Evolutionary conservation across 2,888 invertebrate genomes (phyloP).

Genomic region (Vandiemenella viatica): DNA sequence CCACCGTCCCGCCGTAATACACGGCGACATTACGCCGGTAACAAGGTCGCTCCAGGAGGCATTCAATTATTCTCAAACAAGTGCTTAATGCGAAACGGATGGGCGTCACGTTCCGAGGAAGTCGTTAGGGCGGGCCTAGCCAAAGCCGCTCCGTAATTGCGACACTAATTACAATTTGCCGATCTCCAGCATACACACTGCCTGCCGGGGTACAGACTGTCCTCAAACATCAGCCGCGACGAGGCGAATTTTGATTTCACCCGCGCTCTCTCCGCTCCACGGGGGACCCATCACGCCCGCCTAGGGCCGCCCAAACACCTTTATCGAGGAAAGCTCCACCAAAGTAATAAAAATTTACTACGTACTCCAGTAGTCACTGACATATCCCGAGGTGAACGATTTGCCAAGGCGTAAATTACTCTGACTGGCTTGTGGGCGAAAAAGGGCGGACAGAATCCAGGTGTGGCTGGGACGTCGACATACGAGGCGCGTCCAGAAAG

Average conservation of each 20-base stretch:
- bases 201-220: neutral
- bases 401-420: too few relatives aligned
- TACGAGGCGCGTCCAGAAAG: too few relatives aligned
- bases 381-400: too few relatives aligned
- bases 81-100: constrained; percentile 14
- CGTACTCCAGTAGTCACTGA: too few relatives aligned
- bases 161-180: constrained; percentile 10
- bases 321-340: too few relatives aligned
- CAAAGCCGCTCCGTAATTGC: constrained; percentile 10
- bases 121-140: constrained; percentile 10
- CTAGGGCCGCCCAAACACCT: too few relatives aligned
- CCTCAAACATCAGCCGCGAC: neutral
- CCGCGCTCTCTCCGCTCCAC: neutral
- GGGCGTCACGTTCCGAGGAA: constrained; percentile 12
- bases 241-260: neutral
- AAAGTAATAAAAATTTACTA: too few relatives aligned
- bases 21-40: neutral
- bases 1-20: neutral
- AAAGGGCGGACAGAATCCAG: too few relatives aligned
- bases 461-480: too few relatives aligned
- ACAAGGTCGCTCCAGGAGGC: too few relatives aligned
- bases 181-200: too few relatives aligned
- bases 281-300: neutral
- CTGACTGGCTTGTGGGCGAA: too few relatives aligned
- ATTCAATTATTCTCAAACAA: constrained; percentile 11